These are phyloP conservation scores for Phymastichus coffea DNA, from an alignment of 1,140 invertebrate species.

Conservation along the genomic window DNA sequence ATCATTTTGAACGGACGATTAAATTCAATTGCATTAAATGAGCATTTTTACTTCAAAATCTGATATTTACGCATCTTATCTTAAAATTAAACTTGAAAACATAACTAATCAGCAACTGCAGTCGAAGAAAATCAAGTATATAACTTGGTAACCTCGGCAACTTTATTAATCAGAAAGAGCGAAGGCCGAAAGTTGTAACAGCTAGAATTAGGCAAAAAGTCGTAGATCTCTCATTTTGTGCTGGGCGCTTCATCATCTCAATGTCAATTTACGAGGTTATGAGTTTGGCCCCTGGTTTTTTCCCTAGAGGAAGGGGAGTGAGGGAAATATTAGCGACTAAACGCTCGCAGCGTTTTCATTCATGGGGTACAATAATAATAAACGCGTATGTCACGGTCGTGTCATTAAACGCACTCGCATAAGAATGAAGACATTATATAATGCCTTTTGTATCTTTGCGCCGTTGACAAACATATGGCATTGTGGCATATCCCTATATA, in stretches of 20 bases:
- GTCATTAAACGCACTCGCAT: conserved; percentile 22
- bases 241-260: conserved; percentile 13
- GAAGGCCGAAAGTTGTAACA: not conserved
- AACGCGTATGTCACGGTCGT: conserved; percentile 15
- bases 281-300: not conserved
- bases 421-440: conserved; percentile 29
- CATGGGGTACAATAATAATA: conserved; percentile 29
- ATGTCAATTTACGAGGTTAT: conserved; percentile 27
- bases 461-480: conserved; percentile 20
- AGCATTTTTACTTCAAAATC: too few relatives aligned
- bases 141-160: not conserved
- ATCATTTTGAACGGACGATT: too few relatives aligned
- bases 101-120: too few relatives aligned
- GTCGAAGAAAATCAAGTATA: not conserved
- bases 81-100: too few relatives aligned
- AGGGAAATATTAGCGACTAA: conserved; percentile 17
- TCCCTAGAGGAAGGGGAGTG: not conserved
- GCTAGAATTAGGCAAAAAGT: not conserved
- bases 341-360: conserved; percentile 10
- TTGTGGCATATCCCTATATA: not conserved
- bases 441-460: too few relatives aligned
- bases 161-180: conserved; percentile 17
- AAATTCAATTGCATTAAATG: too few relatives aligned
- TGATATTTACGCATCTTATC: too few relatives aligned
- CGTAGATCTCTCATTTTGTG: not conserved